phyloP scores from a whole-genome alignment of 2,888 invertebrate genomes.

The Chymomyza fuscimana region DNA sequence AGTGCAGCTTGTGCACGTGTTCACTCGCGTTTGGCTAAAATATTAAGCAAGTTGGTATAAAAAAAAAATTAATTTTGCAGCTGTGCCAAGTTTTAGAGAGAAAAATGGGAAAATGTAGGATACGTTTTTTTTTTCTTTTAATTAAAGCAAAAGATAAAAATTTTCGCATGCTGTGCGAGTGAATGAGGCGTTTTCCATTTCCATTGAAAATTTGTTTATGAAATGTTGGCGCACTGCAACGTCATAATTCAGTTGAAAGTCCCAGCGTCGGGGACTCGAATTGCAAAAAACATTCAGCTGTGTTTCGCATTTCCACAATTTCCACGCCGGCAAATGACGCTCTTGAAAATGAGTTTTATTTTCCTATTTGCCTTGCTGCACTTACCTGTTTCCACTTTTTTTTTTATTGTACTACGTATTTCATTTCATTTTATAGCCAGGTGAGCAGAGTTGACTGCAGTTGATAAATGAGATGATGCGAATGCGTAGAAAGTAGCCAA shows the following conservation, averaged over 20 bases:
- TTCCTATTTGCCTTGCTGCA: background rate
- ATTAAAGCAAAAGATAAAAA: background rate
- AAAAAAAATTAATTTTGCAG: too few relatives aligned
- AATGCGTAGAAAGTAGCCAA: background rate
- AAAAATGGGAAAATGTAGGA: too few relatives aligned
- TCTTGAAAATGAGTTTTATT: background rate
- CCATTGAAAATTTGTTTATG: background rate
- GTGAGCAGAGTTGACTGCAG: background rate
- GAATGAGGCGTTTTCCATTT: background rate
- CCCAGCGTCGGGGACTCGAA: background rate
- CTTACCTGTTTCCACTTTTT: background rate
- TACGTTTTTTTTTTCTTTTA: background rate
- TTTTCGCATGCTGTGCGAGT: background rate
- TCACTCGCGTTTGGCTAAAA: too few relatives aligned
- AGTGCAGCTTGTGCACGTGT: too few relatives aligned
- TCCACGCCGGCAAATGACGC: background rate
- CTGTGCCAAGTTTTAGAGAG: too few relatives aligned
- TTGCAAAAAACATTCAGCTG: conserved; percentile 1
- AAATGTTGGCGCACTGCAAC: background rate
- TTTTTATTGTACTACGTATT: background rate
- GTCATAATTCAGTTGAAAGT: too few relatives aligned
- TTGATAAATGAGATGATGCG: background rate
- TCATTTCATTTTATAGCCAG: conserved; percentile 6
- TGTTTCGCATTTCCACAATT: background rate
- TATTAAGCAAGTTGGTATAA: too few relatives aligned